Conservation (phyloP, 2,888 invertebrate species). For the Ypsolopha sequella region DNA sequence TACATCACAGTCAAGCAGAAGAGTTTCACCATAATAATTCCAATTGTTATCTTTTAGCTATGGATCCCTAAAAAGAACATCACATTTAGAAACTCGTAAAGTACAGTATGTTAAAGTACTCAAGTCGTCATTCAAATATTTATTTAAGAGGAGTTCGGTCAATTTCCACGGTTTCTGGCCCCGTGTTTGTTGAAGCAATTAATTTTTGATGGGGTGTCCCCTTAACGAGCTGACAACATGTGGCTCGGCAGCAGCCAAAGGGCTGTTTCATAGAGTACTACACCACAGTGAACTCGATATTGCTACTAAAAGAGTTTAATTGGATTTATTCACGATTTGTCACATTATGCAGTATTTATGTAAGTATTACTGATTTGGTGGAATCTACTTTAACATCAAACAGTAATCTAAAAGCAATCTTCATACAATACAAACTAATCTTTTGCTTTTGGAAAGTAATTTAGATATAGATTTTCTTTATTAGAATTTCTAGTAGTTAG, state of each 20-base stretch:
- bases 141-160: neutral
- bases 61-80: neutral
- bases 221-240: constrained; percentile 54
- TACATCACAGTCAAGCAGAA: too few relatives aligned
- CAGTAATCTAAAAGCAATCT: too few relatives aligned
- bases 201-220: constrained; percentile 57
- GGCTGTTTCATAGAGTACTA: too few relatives aligned
- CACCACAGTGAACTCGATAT: too few relatives aligned
- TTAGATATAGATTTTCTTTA: too few relatives aligned
- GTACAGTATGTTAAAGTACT: neutral
- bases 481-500: too few relatives aligned
- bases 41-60: neutral
- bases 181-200: constrained; percentile 54
- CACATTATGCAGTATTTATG: neutral
- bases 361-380: neutral
- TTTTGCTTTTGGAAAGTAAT: too few relatives aligned
- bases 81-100: neutral
- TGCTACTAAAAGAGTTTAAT: neutral
- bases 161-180: neutral
- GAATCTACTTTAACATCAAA: too few relatives aligned
- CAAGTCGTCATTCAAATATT: neutral
- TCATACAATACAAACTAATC: neutral
- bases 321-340: neutral
- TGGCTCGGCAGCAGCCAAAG: constrained; percentile 21
- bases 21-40: too few relatives aligned